phyloP scores from a whole-genome alignment of 2,888 invertebrate species.

The Scotopteryx bipunctaria region DNA sequence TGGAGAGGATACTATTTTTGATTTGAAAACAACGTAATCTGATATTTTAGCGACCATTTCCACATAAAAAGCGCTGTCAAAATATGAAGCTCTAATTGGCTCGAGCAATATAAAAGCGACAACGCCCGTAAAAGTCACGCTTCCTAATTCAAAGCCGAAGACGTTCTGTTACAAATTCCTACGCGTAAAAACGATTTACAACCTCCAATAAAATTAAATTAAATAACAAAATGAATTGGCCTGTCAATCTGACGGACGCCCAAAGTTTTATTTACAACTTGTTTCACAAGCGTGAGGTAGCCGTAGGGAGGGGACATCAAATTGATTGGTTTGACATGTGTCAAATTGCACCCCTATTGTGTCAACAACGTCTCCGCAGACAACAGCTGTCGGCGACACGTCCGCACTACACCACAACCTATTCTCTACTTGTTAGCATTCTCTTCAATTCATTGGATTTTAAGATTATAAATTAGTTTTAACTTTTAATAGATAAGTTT shows the following conservation, averaged over 20 bases:
- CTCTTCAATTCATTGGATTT: no score
- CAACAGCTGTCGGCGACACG: conserved; percentile 3
- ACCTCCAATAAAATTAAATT: conserved; percentile 24
- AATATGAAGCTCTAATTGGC: conserved; percentile 4
- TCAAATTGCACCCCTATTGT: conserved; percentile 21
- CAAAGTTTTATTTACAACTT: conserved; percentile 20
- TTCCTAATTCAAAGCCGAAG: conserved; percentile 18
- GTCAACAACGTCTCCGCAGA: conserved; percentile 22
- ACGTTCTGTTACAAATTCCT: conserved; percentile 12
- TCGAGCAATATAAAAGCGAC: neutral
- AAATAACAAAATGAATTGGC: conserved; percentile 23
- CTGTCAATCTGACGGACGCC: conserved; percentile 24
- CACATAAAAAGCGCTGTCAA: neutral
- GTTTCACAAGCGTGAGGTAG: conserved; percentile 19
- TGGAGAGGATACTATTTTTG: no score
- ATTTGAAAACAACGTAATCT: no score
- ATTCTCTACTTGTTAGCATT: no score
- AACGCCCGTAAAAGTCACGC: conserved; percentile 4
- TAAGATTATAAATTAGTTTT: no score
- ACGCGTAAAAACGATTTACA: conserved; percentile 18
- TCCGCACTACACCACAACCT: neutral
- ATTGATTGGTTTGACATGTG: conserved; percentile 30
- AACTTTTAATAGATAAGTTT: no score
- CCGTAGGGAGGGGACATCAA: conserved; percentile 9
- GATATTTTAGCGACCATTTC: no score